Evolutionary conservation across 2,113 vertebrate genomes (phyloP).

Genomic region (Silurus meridionalis): DNA sequence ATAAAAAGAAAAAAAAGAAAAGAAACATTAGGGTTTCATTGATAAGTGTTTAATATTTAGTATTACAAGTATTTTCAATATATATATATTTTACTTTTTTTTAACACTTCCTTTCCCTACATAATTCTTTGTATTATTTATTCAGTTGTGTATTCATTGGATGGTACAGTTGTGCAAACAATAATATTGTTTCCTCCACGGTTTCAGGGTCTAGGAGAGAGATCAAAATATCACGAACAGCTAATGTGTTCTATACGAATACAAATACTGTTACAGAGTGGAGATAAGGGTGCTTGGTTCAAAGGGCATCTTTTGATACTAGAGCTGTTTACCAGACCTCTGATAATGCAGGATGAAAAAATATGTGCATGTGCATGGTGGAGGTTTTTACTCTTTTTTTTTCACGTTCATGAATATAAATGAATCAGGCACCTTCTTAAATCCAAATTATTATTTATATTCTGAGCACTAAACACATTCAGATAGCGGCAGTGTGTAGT

Average conservation of each 20-base stretch:
- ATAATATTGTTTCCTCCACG: neutral
- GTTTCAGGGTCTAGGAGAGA: neutral
- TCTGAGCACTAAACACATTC: neutral
- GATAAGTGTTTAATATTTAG: neutral
- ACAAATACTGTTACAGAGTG: neutral
- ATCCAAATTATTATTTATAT: neutral
- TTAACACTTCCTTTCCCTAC: neutral
- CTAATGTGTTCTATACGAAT: neutral
- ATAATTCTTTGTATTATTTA: neutral
- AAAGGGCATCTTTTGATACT: neutral
- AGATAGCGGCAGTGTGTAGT: neutral
- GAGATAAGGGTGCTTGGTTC: neutral
- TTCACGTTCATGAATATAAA: neutral
- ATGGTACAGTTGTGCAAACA: neutral
- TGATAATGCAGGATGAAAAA: neutral
- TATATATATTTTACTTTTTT: neutral
- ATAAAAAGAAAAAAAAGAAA: too few species aligned
- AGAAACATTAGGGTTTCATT: too few species aligned
- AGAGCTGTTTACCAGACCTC: neutral
- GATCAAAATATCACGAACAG: neutral
- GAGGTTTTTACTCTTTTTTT: neutral
- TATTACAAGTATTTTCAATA: neutral
- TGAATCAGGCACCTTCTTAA: neutral
- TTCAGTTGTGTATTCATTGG: neutral
- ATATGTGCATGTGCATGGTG: neutral